Evolutionary conservation across 2,113 vertebrate species (phyloP).

Genomic region (Rhinolophus sinicus): DNA sequence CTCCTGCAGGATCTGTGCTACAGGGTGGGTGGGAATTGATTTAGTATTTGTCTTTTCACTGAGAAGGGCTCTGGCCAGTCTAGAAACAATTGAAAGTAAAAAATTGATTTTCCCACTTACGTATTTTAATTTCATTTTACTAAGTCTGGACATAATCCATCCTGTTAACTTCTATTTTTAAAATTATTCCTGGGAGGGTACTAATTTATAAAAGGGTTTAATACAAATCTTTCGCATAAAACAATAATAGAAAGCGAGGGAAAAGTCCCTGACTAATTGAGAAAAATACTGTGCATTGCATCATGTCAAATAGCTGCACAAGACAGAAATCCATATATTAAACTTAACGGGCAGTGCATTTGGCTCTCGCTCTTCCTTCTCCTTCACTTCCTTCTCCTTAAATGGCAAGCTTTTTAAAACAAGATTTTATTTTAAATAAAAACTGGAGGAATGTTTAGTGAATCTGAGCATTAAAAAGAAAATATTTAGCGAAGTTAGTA

Average conservation of each 20-base stretch:
- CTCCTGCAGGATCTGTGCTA: neutral
- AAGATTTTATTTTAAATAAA: conserved; percentile 44
- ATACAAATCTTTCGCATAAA: neutral
- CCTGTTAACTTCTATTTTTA: neutral
- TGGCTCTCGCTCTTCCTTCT: neutral
- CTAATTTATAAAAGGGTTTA: conserved; percentile 16
- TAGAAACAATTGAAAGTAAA: neutral
- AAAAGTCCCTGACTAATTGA: neutral
- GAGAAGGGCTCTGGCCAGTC: neutral
- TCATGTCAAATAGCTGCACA: conserved; percentile 9
- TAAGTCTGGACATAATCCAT: neutral
- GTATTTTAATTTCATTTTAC: conserved; percentile 51
- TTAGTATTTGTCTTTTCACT: conserved; percentile 42
- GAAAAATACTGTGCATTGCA: neutral
- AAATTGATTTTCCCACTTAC: conserved; percentile 6
- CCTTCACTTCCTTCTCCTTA: neutral
- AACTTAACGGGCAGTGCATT: neutral
- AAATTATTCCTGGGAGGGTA: neutral
- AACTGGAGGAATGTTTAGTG: conserved; percentile 74
- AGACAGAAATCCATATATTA: neutral
- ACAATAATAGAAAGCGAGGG: conserved; percentile 26
- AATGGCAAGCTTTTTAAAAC: conserved; percentile 56
- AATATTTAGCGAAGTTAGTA: conserved; percentile 71
- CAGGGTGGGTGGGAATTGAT: neutral
- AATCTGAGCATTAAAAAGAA: conserved; percentile 76